A percentile compares a stretch with the other conserved stretches of the same genome.
phyloP scores from a whole-genome alignment of 37 sponge, comb jelly and placozoan genomes.

The Amphimedon queenslandica region DNA sequence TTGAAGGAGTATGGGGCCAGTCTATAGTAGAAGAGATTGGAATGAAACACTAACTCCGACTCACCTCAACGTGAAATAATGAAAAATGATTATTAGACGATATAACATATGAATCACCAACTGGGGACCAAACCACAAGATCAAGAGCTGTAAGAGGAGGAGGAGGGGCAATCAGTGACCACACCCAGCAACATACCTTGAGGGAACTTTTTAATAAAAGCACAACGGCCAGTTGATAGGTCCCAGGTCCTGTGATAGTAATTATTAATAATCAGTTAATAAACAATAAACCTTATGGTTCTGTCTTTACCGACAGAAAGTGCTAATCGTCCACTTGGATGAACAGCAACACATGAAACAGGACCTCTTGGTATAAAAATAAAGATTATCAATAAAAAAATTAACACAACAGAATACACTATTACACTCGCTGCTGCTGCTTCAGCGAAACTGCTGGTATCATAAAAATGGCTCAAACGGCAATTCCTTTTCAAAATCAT shows the following conservation, averaged over 20 bases:
- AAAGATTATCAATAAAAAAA: neutral
- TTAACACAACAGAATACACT: neutral
- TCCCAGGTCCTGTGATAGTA: constrained; percentile 47
- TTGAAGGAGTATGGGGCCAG: constrained; percentile 8
- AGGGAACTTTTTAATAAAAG: constrained; percentile 21
- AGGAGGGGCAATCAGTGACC: no score
- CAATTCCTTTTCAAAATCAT: no score
- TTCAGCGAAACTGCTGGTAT: no score
- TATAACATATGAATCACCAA: constrained; percentile 47
- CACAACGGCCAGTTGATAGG: constrained; percentile 13
- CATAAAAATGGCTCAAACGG: no score
- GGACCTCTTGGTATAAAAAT: constrained; percentile 18
- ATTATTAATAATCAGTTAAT: neutral
- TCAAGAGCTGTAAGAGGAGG: constrained; percentile 60
- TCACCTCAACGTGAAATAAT: constrained; percentile 47
- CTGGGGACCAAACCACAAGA: constrained; percentile 46
- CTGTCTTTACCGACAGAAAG: constrained; percentile 67
- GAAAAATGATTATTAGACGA: constrained; percentile 13
- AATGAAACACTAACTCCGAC: neutral
- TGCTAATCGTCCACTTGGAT: constrained; percentile 63
- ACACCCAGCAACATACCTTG: constrained; percentile 11
- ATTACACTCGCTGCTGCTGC: no score
- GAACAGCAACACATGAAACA: constrained; percentile 41
- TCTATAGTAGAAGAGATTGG: constrained; percentile 19
- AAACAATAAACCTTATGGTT: constrained; percentile 40